A percentile compares a stretch with the other conserved stretches of the same genome.
Evolutionary conservation across 2,113 vertebrate species (phyloP).

Genomic region (Cochlearius cochlearius): DNA sequence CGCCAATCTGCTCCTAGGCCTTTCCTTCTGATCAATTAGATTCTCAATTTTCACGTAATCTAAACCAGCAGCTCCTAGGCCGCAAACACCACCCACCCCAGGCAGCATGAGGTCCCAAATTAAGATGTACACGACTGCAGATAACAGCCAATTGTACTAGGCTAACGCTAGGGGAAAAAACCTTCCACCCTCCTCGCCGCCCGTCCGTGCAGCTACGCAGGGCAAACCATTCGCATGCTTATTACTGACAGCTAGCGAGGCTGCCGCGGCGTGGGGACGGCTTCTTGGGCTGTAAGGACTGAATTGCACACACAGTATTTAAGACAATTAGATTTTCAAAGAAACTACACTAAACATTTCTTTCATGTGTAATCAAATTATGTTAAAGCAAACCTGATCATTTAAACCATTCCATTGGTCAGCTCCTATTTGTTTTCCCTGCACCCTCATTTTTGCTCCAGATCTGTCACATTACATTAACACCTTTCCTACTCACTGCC

Average conservation of each 20-base stretch:
- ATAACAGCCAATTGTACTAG: not conserved
- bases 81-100: not conserved
- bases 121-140: not conserved
- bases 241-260: not conserved
- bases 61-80: not conserved
- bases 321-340: slow-evolving; percentile 61
- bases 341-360: slow-evolving; percentile 61
- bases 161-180: not conserved
- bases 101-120: not conserved
- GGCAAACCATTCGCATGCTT: not conserved
- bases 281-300: not conserved
- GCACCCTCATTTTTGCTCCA: slow-evolving; percentile 92
- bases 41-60: not conserved
- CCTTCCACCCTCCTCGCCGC: not conserved
- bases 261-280: not conserved
- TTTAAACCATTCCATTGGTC: slow-evolving; percentile 58
- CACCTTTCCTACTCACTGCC: slow-evolving; percentile 88
- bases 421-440: slow-evolving; percentile 75
- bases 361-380: slow-evolving; percentile 69
- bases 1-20: not conserved
- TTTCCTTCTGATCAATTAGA: not conserved
- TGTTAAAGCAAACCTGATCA: slow-evolving; percentile 66
- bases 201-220: not conserved
- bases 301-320: slow-evolving; percentile 13
- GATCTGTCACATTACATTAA: slow-evolving; percentile 97